phyloP scores from a whole-genome alignment of 1,140 invertebrate species.

The Trachymyrmex septentrionalis region DNA sequence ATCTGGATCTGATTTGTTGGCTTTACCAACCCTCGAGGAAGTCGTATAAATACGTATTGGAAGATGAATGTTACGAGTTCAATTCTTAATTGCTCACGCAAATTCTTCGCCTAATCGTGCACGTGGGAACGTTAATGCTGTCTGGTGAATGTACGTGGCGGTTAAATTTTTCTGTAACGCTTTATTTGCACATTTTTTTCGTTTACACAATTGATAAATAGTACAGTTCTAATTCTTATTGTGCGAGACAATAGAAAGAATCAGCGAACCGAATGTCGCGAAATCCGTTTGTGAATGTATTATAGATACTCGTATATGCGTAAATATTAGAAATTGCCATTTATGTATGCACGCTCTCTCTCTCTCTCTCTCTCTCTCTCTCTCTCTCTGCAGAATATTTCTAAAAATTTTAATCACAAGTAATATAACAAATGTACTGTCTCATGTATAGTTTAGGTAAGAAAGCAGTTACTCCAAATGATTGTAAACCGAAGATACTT shows the following conservation, averaged over 20 bases:
- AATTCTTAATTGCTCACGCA: neutral
- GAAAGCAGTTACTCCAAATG: neutral
- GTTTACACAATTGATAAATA: neutral
- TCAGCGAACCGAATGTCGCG: neutral
- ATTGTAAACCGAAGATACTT: neutral
- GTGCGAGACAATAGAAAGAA: neutral
- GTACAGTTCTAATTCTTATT: neutral
- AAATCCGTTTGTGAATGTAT: neutral
- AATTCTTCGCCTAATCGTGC: neutral
- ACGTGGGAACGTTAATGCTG: neutral
- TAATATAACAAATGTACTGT: neutral
- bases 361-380: too few relatives aligned
- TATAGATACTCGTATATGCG: too few relatives aligned
- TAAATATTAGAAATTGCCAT: neutral
- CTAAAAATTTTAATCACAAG: neutral
- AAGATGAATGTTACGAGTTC: neutral
- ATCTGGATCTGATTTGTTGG: neutral
- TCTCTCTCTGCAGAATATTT: neutral
- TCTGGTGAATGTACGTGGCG: neutral
- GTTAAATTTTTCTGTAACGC: neutral
- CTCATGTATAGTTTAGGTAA: neutral
- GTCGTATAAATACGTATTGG: neutral
- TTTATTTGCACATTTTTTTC: neutral
- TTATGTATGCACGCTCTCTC: too few relatives aligned
- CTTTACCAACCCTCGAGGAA: neutral